Percentiles rank a stretch among this genome's conserved stretches.
These are phyloP conservation scores for Leucania comma DNA, from an alignment of 2,888 invertebrate genomes.

Conservation along the genomic window DNA sequence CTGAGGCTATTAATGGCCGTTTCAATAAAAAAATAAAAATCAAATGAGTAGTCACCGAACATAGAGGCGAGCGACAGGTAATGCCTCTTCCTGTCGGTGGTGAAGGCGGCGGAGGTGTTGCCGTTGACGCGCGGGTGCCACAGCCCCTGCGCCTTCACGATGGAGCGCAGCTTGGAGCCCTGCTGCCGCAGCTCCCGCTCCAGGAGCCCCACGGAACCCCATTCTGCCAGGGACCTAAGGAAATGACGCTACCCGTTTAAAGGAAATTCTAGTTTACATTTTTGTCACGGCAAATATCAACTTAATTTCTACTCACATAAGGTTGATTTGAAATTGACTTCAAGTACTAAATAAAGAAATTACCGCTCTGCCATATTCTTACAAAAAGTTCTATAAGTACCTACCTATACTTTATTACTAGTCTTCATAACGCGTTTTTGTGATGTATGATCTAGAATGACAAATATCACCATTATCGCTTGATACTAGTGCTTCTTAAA, in stretches of 20 bases:
- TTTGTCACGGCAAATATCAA: background rate
- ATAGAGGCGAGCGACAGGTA: constrained; percentile 96
- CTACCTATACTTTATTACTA: too few species aligned
- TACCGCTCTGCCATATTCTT: too few species aligned
- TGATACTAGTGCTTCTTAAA: too few species aligned
- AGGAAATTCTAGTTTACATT: too few species aligned
- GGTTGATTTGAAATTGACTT: background rate
- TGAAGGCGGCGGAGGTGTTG: constrained; percentile 95
- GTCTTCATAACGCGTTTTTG: too few species aligned
- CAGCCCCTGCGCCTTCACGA: constrained; percentile 97
- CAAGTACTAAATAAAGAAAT: background rate
- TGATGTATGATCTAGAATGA: too few species aligned
- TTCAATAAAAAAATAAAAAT: too few species aligned
- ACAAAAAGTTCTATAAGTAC: too few species aligned
- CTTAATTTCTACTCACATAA: background rate
- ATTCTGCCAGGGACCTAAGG: constrained; percentile 93
- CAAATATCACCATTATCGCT: background rate
- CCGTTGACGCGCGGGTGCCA: constrained; percentile 97
- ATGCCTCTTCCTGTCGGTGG: constrained; percentile 96
- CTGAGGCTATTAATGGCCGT: too few species aligned
- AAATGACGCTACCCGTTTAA: background rate
- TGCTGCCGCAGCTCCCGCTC: constrained; percentile 97
- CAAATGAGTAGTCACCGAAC: constrained; percentile 93
- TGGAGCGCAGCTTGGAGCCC: constrained; percentile 94
- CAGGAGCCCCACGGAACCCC: constrained; percentile 96